A percentile compares a stretch with the other conserved stretches of the same genome.
These are phyloP conservation scores for Synergus gifuensis DNA, from an alignment of 2,888 invertebrate genomes.

Conservation along the genomic window DNA sequence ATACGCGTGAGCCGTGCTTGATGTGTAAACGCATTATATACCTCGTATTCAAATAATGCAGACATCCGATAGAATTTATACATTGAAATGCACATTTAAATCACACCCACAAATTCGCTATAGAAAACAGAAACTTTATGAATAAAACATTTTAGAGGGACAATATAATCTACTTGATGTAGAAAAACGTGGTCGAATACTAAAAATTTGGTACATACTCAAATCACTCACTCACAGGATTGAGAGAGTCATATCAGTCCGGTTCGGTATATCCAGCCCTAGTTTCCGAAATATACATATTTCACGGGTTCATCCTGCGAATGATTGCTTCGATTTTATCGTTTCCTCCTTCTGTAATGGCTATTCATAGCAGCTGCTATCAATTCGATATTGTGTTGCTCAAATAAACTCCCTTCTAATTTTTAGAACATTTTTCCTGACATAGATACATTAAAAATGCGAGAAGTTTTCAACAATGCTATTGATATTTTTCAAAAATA, in stretches of 20 bases:
- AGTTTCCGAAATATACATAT: slow-evolving; percentile 66
- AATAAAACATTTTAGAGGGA: background rate
- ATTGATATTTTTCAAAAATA: no score
- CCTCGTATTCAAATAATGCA: slow-evolving; percentile 28
- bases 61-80: slow-evolving; percentile 15
- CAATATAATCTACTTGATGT: background rate
- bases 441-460: no score
- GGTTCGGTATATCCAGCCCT: slow-evolving; percentile 27
- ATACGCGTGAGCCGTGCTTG: slow-evolving; percentile 52
- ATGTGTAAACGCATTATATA: slow-evolving; percentile 35
- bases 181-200: background rate
- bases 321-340: slow-evolving; percentile 60
- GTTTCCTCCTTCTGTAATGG: slow-evolving; percentile 49
- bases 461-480: no score
- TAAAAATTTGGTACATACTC: slow-evolving; percentile 44
- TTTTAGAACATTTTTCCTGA: no score
- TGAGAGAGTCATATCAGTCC: slow-evolving; percentile 45
- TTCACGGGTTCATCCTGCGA: slow-evolving; percentile 60
- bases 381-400: background rate
- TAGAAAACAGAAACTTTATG: background rate
- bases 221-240: slow-evolving; percentile 41
- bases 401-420: background rate
- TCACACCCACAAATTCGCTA: background rate
- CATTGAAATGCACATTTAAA: slow-evolving; percentile 5
- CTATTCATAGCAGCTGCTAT: slow-evolving; percentile 45